These are phyloP conservation scores for Guaruba guarouba DNA, from an alignment of 2,113 vertebrate genomes.

Conservation along the genomic window DNA sequence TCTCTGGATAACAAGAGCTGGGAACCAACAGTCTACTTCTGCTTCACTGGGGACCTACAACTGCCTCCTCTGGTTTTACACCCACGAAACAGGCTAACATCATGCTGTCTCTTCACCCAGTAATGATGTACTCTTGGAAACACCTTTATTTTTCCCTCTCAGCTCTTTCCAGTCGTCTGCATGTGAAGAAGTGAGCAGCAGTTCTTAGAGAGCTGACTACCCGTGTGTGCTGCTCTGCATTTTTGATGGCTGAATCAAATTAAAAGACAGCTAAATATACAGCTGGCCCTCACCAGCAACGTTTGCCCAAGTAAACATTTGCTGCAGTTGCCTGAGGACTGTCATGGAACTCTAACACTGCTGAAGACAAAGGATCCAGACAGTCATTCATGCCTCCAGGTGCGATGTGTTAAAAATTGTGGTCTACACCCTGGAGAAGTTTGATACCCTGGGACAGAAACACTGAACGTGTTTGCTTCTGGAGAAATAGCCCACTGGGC, in stretches of 20 bases:
- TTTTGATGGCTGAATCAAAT: background rate
- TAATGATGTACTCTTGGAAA: background rate
- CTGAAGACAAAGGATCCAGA: background rate
- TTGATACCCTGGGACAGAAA: background rate
- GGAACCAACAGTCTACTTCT: background rate
- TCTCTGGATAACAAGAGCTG: too few relatives aligned
- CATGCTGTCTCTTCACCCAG: fast-evolving
- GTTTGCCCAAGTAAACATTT: background rate
- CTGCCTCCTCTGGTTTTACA: background rate
- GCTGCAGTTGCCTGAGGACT: background rate
- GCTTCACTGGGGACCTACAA: background rate
- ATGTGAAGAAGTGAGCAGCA: background rate
- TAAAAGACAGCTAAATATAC: background rate
- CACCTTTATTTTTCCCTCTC: background rate
- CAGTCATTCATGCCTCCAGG: background rate
- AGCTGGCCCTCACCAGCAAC: background rate
- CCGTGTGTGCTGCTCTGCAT: background rate
- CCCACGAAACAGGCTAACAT: background rate
- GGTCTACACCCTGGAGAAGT: background rate
- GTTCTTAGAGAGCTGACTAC: background rate
- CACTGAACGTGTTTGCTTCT: background rate
- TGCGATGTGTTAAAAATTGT: fast-evolving
- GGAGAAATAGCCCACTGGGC: background rate
- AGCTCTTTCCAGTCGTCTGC: background rate
- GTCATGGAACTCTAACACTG: background rate